phyloP scores from a whole-genome alignment of 2,113 vertebrate species.

The Cynoglossus semilaevis region DNA sequence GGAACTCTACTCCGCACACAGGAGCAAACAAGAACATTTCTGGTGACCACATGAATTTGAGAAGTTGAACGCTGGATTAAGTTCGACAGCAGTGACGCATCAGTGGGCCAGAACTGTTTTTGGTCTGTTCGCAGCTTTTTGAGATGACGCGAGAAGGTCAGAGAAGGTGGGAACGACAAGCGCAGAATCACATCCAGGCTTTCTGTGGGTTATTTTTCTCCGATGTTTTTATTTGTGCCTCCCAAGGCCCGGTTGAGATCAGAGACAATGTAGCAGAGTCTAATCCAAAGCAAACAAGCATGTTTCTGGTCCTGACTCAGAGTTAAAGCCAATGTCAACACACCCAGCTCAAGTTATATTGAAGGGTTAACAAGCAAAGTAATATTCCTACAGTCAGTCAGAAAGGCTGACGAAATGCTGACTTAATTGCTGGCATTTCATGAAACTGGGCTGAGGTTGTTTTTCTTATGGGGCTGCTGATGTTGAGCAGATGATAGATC shows the following conservation, averaged over 20 bases:
- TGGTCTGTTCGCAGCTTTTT: conserved; percentile 8
- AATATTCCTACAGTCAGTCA: conserved; percentile 7
- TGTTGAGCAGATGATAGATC: too few relatives aligned
- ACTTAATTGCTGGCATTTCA: conserved; percentile 1
- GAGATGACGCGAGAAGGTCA: conserved; percentile 7
- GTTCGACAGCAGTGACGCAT: background rate
- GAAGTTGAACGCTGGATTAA: background rate
- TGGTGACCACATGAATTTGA: conserved; percentile 12
- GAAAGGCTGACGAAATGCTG: conserved; percentile 9
- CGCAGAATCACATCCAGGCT: background rate
- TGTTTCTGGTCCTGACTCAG: conserved; percentile 13
- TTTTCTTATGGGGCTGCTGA: too few relatives aligned
- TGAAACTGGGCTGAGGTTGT: too few relatives aligned
- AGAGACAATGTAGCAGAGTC: conserved; percentile 18
- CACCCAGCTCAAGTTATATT: conserved; percentile 19
- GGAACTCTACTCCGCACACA: background rate
- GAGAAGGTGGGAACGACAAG: conserved; percentile 11
- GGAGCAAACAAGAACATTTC: conserved; percentile 5
- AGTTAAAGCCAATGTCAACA: conserved; percentile 43
- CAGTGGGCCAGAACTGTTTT: background rate
- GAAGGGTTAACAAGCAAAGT: conserved; percentile 30
- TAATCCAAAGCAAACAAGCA: conserved; percentile 42
- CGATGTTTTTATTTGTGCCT: background rate
- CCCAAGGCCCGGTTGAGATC: conserved; percentile 1
- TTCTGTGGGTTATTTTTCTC: background rate